phyloP scores from a whole-genome alignment of 35 echinoderm and acorn worm genomes.

The Heliocidaris tuberculata region DNA sequence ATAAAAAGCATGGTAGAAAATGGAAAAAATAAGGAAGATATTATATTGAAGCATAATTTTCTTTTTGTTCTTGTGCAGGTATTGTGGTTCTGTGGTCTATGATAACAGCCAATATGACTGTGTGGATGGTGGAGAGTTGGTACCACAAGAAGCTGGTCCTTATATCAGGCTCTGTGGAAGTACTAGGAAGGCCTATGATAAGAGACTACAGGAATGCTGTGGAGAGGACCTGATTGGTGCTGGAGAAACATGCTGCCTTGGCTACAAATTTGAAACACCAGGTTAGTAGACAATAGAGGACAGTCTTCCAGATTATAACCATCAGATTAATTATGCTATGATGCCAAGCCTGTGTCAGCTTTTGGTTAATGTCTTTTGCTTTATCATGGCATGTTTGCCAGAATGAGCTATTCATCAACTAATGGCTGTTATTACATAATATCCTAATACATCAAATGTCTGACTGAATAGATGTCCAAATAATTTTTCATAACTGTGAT shows the following conservation, averaged over 20 bases:
- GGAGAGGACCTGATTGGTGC: constrained; percentile 33
- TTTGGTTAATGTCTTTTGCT: too few species aligned
- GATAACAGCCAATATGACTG: constrained; percentile 25
- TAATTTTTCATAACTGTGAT: too few species aligned
- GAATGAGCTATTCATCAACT: too few species aligned
- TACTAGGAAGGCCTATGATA: not conserved
- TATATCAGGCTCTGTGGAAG: not conserved
- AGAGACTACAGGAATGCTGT: constrained; percentile 31
- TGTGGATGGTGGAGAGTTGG: not conserved
- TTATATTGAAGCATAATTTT: too few species aligned
- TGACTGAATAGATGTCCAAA: too few species aligned
- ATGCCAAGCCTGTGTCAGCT: too few species aligned
- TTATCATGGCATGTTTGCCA: too few species aligned
- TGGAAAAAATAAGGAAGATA: too few species aligned
- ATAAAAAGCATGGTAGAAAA: not conserved
- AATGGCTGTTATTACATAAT: too few species aligned
- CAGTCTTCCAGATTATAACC: too few species aligned
- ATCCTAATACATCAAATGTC: too few species aligned
- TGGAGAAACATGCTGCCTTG: constrained; percentile 59
- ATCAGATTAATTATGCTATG: too few species aligned
- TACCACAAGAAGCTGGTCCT: constrained; percentile 8
- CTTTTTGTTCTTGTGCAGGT: not conserved
- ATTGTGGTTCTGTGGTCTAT: not conserved
- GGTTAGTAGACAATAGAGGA: constrained; percentile 1
- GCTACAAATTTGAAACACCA: constrained; percentile 27